Base-by-base conservation (phyloP, 2,797 vertebrate genomes). In the Anguilla obscura region DNA sequence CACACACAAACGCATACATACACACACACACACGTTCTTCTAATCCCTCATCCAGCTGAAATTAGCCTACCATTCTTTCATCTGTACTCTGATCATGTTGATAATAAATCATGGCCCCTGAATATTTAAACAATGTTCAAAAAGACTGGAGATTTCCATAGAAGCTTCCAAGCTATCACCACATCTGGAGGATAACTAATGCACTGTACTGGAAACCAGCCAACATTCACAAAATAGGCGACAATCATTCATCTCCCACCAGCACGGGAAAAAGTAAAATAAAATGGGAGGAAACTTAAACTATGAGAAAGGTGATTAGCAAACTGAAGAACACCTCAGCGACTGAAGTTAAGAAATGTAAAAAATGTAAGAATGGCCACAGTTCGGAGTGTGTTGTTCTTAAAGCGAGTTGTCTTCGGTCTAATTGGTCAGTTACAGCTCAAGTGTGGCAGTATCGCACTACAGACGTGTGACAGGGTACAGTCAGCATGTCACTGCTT, bases 41-140 rank as follows among this genome's bases (percentile, higher is more conserved):
- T 18, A 79, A 80, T n/a, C 71, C 69, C 27, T n/a, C 21, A 56
- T 85, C 58, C 69, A 7, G 52, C 48, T 12, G 80, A 76, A 80
- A 80, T 69, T 56, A 87, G 66, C 54, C 21, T 60, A 86, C 8
- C 8, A 58, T 86, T 52, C 84, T 86, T 87, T 71, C 40, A 69
- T 88, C 87, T 84, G 79, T 76, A 45, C 76, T 58, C 24, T 45
- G 33, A 86, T 36, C 10, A 60, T 69, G 0, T 4, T 86, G 71
- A 87, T 85, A 60, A 89, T 86, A 40, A 85, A 89, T 52, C 58
- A 56, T 66, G 36, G 85, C 50, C 84, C 63, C 18, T 86, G 85
- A 84, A 88, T 88, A 84, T 84, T 84, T 76, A 86, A 84, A 50
- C 45, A 60, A 50, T 10, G 16, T 82, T 88, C 33, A 80, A 84